A percentile compares a stretch with the other conserved stretches of the same genome.
phyloP scores from a whole-genome alignment of 2,888 invertebrate species.

The Dicycla oo region DNA sequence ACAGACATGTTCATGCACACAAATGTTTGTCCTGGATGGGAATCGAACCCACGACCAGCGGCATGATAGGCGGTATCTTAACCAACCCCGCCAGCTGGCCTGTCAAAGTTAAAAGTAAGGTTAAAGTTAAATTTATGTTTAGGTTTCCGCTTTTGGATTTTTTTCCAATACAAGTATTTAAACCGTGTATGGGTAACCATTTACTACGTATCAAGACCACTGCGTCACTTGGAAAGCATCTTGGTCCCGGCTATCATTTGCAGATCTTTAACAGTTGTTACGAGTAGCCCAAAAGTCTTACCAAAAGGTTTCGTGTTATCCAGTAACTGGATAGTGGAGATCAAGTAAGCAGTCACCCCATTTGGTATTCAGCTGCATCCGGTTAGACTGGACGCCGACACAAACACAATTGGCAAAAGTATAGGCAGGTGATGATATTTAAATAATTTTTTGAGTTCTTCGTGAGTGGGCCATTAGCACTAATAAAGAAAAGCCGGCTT shows the following conservation, averaged over 20 bases:
- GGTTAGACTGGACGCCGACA: background rate
- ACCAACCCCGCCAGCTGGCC: too few species aligned
- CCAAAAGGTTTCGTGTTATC: background rate
- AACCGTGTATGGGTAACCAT: too few species aligned
- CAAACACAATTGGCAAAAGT: background rate
- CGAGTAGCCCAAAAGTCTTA: background rate
- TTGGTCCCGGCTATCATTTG: background rate
- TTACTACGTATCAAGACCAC: too few species aligned
- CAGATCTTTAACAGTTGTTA: background rate
- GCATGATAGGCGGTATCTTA: too few species aligned
- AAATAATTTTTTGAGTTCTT: too few species aligned
- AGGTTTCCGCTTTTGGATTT: background rate
- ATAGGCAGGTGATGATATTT: background rate
- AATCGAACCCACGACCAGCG: too few species aligned
- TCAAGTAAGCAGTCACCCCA: background rate
- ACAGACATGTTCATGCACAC: too few species aligned
- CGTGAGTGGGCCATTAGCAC: background rate
- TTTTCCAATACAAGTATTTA: too few species aligned
- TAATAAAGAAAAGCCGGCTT: background rate
- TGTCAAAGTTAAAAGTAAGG: too few species aligned
- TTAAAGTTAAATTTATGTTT: constrained; percentile 15
- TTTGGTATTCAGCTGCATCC: too few species aligned
- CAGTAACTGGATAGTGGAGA: background rate
- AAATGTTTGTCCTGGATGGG: too few species aligned
- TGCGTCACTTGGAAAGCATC: background rate